Percentiles rank a stretch among this genome's conserved stretches.
Conservation (phyloP, 2,888 invertebrate species). For the Steinernema scapterisci region DNA sequence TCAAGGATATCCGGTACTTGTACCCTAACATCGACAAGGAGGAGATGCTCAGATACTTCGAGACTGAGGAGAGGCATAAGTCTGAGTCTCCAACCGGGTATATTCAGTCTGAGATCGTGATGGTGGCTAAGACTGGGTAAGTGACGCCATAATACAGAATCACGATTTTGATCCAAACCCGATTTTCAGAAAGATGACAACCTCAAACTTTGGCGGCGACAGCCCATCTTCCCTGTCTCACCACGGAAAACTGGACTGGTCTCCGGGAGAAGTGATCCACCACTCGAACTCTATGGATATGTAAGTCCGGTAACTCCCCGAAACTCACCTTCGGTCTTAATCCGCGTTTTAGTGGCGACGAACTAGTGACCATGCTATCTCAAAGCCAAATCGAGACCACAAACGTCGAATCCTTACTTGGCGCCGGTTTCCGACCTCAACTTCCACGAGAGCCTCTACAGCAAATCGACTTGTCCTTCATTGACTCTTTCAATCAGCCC, state of each 20-base stretch:
- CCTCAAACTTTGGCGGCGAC: conserved; percentile 62
- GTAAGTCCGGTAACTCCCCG: conserved; percentile 45
- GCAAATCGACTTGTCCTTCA: conserved; percentile 60
- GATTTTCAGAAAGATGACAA: conserved; percentile 47
- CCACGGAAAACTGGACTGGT: conserved; percentile 63
- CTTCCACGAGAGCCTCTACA: conserved; percentile 58
- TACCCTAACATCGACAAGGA: conserved; percentile 66
- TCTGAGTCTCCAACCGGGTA: conserved; percentile 64
- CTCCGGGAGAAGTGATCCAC: conserved; percentile 60
- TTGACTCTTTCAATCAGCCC: conserved; percentile 49
- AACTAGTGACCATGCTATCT: conserved; percentile 56
- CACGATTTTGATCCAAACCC: neutral
- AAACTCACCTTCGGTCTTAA: neutral
- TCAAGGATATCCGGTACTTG: conserved; percentile 63
- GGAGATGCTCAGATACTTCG: conserved; percentile 65
- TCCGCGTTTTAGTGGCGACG: conserved; percentile 54
- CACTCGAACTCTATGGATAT: conserved; percentile 59
- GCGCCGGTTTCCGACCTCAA: conserved; percentile 58
- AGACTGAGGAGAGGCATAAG: conserved; percentile 61
- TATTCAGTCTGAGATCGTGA: conserved; percentile 67
- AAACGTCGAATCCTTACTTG: conserved; percentile 61
- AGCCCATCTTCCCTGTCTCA: conserved; percentile 63
- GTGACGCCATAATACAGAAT: neutral
- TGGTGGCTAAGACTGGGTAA: conserved; percentile 66
- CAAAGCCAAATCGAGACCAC: conserved; percentile 54